A percentile compares a stretch with the other conserved stretches of the same genome.
phyloP scores from a whole-genome alignment of 2,888 invertebrate species.

The Bombyx huttoni region DNA sequence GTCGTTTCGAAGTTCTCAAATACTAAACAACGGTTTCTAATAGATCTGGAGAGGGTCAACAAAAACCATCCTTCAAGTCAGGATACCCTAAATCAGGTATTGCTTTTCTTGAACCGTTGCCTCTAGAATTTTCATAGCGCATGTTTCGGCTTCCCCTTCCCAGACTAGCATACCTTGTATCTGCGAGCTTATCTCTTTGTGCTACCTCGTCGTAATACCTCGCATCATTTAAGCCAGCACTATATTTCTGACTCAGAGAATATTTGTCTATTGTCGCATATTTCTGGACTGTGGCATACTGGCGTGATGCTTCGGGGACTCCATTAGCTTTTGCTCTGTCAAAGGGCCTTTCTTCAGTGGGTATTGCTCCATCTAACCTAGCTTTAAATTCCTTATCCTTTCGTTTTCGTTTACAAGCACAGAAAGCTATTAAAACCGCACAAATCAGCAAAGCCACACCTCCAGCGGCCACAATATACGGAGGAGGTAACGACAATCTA shows the following conservation, averaged over 20 bases:
- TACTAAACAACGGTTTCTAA: conserved; percentile 59
- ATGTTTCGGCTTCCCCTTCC: conserved; percentile 53
- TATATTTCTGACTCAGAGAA: conserved; percentile 67
- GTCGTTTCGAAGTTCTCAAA: conserved; percentile 18
- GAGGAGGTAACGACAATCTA: conserved; percentile 76
- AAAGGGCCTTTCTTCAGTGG: conserved; percentile 73
- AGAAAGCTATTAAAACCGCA: conserved; percentile 71
- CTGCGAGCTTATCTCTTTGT: conserved; percentile 64
- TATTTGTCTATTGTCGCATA: conserved; percentile 70
- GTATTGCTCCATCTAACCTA: conserved; percentile 70
- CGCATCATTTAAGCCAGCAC: conserved; percentile 66
- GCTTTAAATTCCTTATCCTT: conserved; percentile 75
- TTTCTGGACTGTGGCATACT: conserved; percentile 66
- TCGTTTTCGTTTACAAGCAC: conserved; percentile 73
- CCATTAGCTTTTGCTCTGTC: conserved; percentile 72
- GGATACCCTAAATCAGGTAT: conserved; percentile 68
- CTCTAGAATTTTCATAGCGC: conserved; percentile 49
- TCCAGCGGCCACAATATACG: conserved; percentile 77
- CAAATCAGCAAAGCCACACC: conserved; percentile 74
- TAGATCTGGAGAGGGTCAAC: conserved; percentile 76
- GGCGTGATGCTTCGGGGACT: conserved; percentile 48
- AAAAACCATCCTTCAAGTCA: conserved; percentile 79
- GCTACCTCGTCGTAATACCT: conserved; percentile 67
- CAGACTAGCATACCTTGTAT: conserved; percentile 65
- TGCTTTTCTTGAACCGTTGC: conserved; percentile 52